phyloP scores from a whole-genome alignment of 2,113 vertebrate species.

The Phyllostomus discolor region DNA sequence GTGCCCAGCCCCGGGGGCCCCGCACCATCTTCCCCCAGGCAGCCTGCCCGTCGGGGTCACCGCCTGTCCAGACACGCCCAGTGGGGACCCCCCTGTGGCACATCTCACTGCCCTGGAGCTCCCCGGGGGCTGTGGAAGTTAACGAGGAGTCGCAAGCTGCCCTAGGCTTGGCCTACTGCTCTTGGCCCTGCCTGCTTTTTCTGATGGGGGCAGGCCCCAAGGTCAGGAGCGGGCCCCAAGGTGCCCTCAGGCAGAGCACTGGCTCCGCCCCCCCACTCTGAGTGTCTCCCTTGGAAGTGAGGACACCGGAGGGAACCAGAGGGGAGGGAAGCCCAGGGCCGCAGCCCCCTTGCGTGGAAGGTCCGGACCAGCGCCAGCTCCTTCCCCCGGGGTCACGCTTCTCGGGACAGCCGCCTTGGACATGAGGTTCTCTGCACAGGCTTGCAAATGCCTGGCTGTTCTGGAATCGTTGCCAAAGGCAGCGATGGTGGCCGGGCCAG shows the following conservation, averaged over 20 bases:
- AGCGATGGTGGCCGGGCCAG: accelerated
- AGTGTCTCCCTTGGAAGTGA: neutral
- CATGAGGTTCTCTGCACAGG: neutral
- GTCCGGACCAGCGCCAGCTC: accelerated
- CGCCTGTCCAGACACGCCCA: neutral
- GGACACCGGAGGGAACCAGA: accelerated
- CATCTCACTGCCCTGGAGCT: neutral
- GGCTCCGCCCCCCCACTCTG: neutral
- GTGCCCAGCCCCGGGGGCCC: neutral
- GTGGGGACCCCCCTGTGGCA: accelerated
- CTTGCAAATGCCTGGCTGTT: neutral
- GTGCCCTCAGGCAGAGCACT: neutral
- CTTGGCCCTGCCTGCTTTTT: neutral
- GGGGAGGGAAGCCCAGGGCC: accelerated
- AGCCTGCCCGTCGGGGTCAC: accelerated
- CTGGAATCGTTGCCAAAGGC: neutral
- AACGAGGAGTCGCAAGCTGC: neutral
- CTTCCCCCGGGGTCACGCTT: neutral
- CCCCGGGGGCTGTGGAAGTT: neutral
- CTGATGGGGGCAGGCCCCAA: no score
- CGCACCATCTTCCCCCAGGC: neutral
- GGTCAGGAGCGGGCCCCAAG: neutral
- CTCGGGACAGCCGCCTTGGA: neutral
- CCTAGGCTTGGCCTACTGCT: neutral
- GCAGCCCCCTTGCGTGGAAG: neutral